Conservation (phyloP, 1,140 invertebrate genomes). For the Zeugodacus cucurbitae region DNA sequence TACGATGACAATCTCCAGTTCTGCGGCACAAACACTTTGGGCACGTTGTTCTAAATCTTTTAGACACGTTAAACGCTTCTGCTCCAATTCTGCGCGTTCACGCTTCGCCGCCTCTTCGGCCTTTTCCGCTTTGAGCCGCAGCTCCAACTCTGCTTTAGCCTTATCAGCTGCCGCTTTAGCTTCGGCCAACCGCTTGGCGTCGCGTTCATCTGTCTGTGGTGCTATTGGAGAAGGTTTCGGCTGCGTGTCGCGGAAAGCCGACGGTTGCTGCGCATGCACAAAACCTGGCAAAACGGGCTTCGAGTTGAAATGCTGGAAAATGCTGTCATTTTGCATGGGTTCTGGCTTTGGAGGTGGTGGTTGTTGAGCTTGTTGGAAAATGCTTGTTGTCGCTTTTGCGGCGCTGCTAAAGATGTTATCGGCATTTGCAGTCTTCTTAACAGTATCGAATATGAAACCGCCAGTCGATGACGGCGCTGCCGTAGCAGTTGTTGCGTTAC, state of each 20-base stretch:
- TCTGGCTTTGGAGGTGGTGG: not conserved
- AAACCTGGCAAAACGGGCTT: not conserved
- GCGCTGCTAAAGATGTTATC: constrained; percentile 39
- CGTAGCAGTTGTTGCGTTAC: not conserved
- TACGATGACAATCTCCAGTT: not conserved
- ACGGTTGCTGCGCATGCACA: not conserved
- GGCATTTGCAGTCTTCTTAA: not conserved
- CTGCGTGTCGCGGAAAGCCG: not conserved
- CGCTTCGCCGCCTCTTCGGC: not conserved
- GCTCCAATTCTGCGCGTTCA: not conserved
- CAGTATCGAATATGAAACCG: not conserved
- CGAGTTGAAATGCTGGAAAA: constrained; percentile 42
- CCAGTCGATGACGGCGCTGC: not conserved
- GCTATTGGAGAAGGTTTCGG: not conserved
- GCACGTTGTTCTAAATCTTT: not conserved
- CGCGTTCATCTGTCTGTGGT: not conserved
- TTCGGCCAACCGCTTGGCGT: not conserved
- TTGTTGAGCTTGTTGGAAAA: constrained; percentile 8
- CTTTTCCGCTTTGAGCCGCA: not conserved
- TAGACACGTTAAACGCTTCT: not conserved
- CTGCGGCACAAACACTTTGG: not conserved
- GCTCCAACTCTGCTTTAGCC: constrained; percentile 18
- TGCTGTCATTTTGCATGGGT: constrained; percentile 8
- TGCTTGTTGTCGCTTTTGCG: constrained; percentile 24
- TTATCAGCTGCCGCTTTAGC: not conserved